Conservation (phyloP, 2,888 invertebrate species). For the Poecilus cupreus region DNA sequence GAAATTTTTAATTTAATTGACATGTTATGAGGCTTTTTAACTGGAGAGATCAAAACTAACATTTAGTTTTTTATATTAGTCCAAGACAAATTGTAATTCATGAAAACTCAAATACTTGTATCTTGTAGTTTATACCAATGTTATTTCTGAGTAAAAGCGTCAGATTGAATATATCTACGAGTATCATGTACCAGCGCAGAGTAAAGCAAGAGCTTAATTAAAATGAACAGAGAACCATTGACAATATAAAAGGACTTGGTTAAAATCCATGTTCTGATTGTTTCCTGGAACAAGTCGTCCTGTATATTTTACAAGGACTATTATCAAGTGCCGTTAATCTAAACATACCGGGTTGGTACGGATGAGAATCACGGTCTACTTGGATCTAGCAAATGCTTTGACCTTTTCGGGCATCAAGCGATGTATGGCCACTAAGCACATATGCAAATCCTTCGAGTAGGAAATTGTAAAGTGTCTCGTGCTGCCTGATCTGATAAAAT, state of each 20-base stretch:
- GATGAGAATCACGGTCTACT: constrained; percentile 37
- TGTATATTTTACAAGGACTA: constrained; percentile 4
- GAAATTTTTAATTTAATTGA: too few species aligned
- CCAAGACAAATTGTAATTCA: too few species aligned
- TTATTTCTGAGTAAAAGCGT: too few species aligned
- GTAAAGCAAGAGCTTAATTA: neutral
- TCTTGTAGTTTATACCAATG: too few species aligned
- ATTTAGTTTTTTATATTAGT: too few species aligned
- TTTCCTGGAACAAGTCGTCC: constrained; percentile 30
- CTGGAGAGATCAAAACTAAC: too few species aligned
- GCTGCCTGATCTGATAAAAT: constrained; percentile 53
- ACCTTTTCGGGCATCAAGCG: constrained; percentile 37
- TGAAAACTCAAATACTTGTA: too few species aligned
- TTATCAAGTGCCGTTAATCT: constrained; percentile 31
- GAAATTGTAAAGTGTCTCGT: constrained; percentile 52
- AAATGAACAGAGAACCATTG: neutral
- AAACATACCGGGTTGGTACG: neutral
- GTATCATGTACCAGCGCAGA: neutral
- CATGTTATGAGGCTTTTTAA: too few species aligned
- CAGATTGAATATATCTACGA: too few species aligned
- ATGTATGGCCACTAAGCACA: constrained; percentile 30
- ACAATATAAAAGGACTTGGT: neutral
- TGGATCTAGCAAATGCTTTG: constrained; percentile 44
- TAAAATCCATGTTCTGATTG: neutral
- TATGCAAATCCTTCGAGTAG: constrained; percentile 53